Conservation (phyloP, 2,888 invertebrate species). For the Erannis defoliaria region DNA sequence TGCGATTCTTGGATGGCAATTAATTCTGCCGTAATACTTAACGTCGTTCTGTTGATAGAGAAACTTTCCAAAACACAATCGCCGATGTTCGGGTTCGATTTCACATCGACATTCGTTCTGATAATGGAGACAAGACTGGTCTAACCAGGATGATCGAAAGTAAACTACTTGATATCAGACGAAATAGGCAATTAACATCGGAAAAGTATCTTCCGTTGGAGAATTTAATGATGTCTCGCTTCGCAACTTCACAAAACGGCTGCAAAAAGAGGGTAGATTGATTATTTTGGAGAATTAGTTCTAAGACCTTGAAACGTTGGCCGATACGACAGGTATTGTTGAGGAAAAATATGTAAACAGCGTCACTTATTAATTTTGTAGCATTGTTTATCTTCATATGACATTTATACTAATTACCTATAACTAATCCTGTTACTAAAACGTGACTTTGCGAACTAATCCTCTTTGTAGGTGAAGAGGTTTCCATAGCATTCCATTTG, state of each 20-base stretch:
- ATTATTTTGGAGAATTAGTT: not conserved
- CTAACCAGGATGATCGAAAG: slow-evolving; percentile 38
- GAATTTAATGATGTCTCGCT: slow-evolving; percentile 10
- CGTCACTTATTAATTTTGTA: slow-evolving; percentile 32
- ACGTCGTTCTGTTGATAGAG: slow-evolving; percentile 39
- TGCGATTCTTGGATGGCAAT: slow-evolving; percentile 41
- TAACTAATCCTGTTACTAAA: slow-evolving; percentile 60
- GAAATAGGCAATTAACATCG: slow-evolving; percentile 27
- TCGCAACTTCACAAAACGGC: not conserved
- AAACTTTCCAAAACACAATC: slow-evolving; percentile 43
- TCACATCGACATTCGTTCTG: slow-evolving; percentile 29
- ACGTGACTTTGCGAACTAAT: slow-evolving; percentile 56
- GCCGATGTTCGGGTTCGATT: slow-evolving; percentile 31
- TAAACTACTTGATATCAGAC: slow-evolving; percentile 38
- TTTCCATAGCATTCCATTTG: slow-evolving; percentile 45
- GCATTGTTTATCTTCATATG: slow-evolving; percentile 45
- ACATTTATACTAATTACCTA: slow-evolving; percentile 49
- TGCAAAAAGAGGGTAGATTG: slow-evolving; percentile 17
- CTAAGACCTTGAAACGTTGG: slow-evolving; percentile 17
- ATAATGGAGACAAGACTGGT: slow-evolving; percentile 20
- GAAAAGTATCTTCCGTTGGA: slow-evolving; percentile 22
- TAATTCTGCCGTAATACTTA: slow-evolving; percentile 46
- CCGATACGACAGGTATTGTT: slow-evolving; percentile 2
- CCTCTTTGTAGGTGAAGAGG: slow-evolving; percentile 53
- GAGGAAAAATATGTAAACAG: slow-evolving; percentile 28